Evolutionary conservation across 2,797 vertebrate species (phyloP), one percentile per base, ranked within the genome.

Genomic region (Argyrosomus regius): DNA sequence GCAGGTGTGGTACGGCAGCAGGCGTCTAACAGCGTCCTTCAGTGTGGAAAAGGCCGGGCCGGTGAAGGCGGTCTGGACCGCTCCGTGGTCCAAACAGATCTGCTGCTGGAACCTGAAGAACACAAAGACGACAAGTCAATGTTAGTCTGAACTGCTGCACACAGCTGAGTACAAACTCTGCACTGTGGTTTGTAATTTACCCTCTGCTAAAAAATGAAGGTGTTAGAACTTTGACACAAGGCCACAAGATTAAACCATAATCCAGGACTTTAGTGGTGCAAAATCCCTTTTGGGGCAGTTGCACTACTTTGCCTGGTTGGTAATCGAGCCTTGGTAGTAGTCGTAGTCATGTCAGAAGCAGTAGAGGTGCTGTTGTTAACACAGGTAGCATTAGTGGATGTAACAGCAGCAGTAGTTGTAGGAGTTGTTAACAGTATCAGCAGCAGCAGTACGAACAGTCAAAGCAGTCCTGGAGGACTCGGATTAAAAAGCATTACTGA

Each of bases 1-100:
- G 50, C 94, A 96, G 72, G 91, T 83, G 88, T 96, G 96, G 85
- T 95, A 96, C 2, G 96, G 96, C 86, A 96, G 88, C 83, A 96
- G 93, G 69, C 85, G 87, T 52, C 80, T 86, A 1, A 94, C 89
- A 0, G 94, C 93, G 24, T 96, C 94, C 81, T 91, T 92, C 85
- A 96, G 81, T 0, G 94, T 92, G 88, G 88, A 26, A 75, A 96
- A 96, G 56, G 90, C 86, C 26, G 90, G 75, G 14, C 78, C 75
- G 62, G 92, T 92, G 74, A 91, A 79, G 4, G 95, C 91, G 72
- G 81, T 89, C 89, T 96, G 93, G 8, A 96, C 94, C 2, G 91
- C 88, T 20, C 60, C 60, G n/a, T 94, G 95, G 89, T 96, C 95
- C 79, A 58, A 85, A 86, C 90, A 93, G 17, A 96, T 82, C 89